Base-by-base conservation (phyloP, 2,797 vertebrate species). In the Crax fasciolata region DNA sequence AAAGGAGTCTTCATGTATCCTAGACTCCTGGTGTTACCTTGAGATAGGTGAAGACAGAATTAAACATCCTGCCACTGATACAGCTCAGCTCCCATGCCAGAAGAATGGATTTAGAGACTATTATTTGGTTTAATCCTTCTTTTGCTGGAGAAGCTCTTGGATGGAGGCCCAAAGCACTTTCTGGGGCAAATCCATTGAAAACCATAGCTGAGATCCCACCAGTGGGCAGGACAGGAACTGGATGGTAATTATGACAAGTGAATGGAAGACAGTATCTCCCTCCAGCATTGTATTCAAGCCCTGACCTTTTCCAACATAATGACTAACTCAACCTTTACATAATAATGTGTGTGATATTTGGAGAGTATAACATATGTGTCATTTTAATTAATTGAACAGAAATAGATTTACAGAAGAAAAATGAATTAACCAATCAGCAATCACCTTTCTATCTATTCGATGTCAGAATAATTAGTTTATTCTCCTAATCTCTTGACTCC, bases 351-450 rank as follows among this genome's bases (percentile, higher is more conserved):
- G 87, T 97, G 97, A 84, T 97, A 97, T 97, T 96, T 97, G 95
- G 95, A 97, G 87, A 97, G 94, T 89, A 77, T 95, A 95, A 94
- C 94, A 89, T 97, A 86, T 88, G 94, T 95, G 96, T 95, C 96
- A 96, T 96, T 97, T 97, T 96, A 96, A 97, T 97, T 97, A 98
- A 96, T 97, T 97, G 96, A 97, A 90, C 95, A 97, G 96, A 97
- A 97, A 97, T 92, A 96, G 91, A 96, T 96, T 96, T 95, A 85
- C 67, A 89, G 94, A 96, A 94, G 94, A 87, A 73, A 97, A 97
- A 97, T 86, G 77, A 92, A 97, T 96, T 94, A 85, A 75, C 93
- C 90, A 94, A 95, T 92, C 96, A 90, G 81, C 80, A 39, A 59
- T 85, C 81, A 82, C 90, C 63, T 90, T 97, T 90, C 87, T 84